Evolutionary conservation across 35 echinoderm and acorn worm species (phyloP).

Genomic region (Ophiothrix spiculata): DNA sequence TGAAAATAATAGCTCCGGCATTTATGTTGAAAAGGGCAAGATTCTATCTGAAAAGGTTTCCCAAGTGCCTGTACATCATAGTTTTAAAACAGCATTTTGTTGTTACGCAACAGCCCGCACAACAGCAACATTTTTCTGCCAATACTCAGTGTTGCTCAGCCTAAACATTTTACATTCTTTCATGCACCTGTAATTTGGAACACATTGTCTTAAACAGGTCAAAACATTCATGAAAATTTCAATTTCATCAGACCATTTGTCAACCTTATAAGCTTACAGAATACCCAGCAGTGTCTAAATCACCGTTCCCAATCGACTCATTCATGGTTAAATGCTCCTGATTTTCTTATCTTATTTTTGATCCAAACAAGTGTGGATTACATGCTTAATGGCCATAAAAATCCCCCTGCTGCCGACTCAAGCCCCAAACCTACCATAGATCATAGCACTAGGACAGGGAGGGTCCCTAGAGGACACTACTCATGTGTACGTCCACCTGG

Average conservation of each 20-base stretch:
- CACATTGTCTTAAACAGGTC: too few species aligned
- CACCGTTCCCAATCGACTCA: neutral
- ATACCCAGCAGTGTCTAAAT: neutral
- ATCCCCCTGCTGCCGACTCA: conserved; percentile 3
- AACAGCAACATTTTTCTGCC: neutral
- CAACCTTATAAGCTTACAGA: neutral
- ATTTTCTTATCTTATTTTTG: neutral
- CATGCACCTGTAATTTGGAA: too few species aligned
- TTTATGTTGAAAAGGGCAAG: too few species aligned
- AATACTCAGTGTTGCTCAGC: too few species aligned
- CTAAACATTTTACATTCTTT: too few species aligned
- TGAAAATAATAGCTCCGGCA: too few species aligned
- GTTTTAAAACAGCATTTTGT: too few species aligned
- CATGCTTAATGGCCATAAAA: conserved; percentile 5
- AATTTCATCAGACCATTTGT: neutral
- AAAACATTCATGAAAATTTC: neutral
- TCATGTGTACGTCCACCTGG: too few species aligned
- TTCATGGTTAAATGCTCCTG: neutral
- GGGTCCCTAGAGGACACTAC: neutral
- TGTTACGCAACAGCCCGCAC: neutral
- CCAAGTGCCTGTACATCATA: too few species aligned
- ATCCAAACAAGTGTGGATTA: neutral
- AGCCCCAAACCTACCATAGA: neutral
- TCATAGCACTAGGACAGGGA: neutral
- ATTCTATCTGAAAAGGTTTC: too few species aligned